These are phyloP conservation scores for Danaus plexippus DNA, from an alignment of 1,140 invertebrate species.

Conservation along the genomic window DNA sequence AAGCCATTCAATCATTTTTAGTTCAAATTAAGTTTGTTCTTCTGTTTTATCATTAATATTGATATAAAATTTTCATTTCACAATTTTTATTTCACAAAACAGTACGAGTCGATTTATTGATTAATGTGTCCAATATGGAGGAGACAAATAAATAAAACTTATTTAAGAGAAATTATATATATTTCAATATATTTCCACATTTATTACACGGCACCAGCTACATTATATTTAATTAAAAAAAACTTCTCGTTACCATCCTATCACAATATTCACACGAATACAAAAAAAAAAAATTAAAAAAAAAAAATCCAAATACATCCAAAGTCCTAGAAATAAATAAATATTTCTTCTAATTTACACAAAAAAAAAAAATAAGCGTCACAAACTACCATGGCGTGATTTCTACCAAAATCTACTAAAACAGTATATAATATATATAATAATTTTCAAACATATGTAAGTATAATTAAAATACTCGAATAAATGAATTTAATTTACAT, in stretches of 20 bases:
- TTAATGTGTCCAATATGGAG: too few species aligned
- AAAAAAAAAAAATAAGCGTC: constrained; percentile 38
- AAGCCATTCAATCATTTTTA: too few species aligned
- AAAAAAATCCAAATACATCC: too few species aligned
- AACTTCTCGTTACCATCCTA: constrained; percentile 30
- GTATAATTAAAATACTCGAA: too few species aligned
- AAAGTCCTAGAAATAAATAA: constrained; percentile 46
- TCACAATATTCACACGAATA: constrained; percentile 37
- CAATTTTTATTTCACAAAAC: too few species aligned
- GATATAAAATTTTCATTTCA: too few species aligned
- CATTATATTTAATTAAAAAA: constrained; percentile 29
- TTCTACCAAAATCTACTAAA: neutral
- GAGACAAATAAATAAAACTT: too few species aligned
- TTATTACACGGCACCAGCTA: constrained; percentile 35
- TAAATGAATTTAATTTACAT: too few species aligned
- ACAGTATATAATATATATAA: neutral
- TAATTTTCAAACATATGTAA: too few species aligned
- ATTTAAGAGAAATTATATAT: constrained; percentile 61
- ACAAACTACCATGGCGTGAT: constrained; percentile 15
- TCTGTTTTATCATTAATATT: too few species aligned
- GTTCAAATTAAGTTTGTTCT: too few species aligned
- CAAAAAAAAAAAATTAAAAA: constrained; percentile 30
- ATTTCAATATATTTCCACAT: constrained; percentile 57
- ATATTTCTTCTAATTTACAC: constrained; percentile 47
- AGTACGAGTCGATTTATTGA: too few species aligned